These are phyloP conservation scores for Mus minutoides DNA, from an alignment of 2,797 vertebrate genomes.

Conservation along the genomic window DNA sequence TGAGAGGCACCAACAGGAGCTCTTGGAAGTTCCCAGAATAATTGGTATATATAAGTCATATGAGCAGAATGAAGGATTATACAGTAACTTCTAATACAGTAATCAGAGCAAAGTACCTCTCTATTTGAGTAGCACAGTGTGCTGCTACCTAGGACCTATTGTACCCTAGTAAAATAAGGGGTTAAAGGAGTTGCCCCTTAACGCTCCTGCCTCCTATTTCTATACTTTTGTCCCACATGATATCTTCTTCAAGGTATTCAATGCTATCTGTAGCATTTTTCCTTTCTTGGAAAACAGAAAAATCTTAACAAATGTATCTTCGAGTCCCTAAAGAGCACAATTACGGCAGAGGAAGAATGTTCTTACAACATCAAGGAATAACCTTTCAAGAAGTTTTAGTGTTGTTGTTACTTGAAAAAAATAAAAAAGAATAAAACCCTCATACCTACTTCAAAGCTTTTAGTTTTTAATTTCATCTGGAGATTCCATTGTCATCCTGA, in stretches of 20 bases:
- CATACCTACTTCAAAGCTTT: neutral
- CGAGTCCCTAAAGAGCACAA: neutral
- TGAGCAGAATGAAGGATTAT: neutral
- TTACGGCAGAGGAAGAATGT: neutral
- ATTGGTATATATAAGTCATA: neutral
- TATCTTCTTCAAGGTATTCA: neutral
- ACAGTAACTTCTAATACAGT: neutral
- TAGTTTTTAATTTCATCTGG: neutral
- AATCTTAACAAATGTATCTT: neutral
- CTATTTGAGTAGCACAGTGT: neutral
- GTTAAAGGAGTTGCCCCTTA: neutral
- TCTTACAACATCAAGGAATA: slow-evolving; percentile 14
- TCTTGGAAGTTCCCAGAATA: neutral
- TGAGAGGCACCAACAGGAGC: neutral
- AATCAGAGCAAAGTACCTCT: neutral
- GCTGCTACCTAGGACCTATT: neutral
- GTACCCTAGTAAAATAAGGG: neutral
- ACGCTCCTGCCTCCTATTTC: neutral
- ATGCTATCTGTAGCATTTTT: neutral
- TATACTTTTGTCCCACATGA: neutral
- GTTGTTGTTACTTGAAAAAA: neutral
- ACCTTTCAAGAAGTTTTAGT: slow-evolving; percentile 12
- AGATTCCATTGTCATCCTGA: neutral
- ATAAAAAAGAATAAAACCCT: neutral
- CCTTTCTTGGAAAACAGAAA: neutral